phyloP scores from a whole-genome alignment of 2,113 vertebrate species.

The Illadopsis cleaveri region DNA sequence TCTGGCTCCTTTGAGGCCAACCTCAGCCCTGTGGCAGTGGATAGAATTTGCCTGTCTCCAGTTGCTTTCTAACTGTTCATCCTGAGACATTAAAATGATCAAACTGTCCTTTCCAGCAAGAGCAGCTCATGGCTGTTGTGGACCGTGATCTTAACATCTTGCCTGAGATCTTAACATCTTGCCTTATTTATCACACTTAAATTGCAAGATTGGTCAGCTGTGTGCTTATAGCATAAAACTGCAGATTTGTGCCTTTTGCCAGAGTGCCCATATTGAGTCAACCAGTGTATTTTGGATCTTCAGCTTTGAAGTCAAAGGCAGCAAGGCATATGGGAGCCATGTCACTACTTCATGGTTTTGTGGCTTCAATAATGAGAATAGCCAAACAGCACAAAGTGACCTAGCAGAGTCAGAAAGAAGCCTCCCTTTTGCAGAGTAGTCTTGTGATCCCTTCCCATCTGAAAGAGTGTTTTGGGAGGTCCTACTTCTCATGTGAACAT shows the following conservation, averaged over 20 bases:
- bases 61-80: background rate
- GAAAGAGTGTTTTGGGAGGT: background rate
- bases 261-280: background rate
- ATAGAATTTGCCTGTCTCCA: background rate
- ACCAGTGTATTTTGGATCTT: background rate
- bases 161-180: background rate
- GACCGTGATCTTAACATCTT: background rate
- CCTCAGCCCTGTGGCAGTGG: background rate
- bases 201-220: background rate
- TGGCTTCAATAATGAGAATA: background rate
- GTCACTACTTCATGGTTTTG: background rate
- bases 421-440: background rate
- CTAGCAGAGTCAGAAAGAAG: background rate
- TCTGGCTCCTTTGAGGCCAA: background rate
- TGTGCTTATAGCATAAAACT: background rate
- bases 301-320: background rate
- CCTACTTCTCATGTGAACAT: background rate
- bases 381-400: background rate
- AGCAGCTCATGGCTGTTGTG: background rate
- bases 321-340: background rate
- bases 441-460: background rate
- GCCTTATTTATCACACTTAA: no score
- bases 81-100: background rate
- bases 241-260: background rate
- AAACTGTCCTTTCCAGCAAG: background rate